phyloP scores from a whole-genome alignment of 2,888 invertebrate genomes.

The Eucera pruinosa region DNA sequence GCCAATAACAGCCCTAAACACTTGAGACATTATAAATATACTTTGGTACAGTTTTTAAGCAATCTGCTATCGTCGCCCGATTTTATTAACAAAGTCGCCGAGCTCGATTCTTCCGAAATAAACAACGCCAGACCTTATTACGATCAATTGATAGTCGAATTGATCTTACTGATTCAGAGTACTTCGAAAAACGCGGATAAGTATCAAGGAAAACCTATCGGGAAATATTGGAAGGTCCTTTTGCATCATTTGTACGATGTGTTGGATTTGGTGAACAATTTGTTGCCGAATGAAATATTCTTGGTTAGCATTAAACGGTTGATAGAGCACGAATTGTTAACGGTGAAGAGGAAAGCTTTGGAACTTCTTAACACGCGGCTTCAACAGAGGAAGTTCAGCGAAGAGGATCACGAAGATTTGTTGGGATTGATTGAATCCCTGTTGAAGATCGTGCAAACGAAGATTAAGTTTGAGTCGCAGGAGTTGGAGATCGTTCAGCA shows the following conservation, averaged over 20 bases:
- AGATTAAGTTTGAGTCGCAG: conserved; percentile 84
- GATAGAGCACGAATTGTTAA: conserved; percentile 88
- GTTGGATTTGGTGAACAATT: conserved; percentile 89
- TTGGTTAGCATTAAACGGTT: conserved; percentile 91
- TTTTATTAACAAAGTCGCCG: conserved; percentile 89
- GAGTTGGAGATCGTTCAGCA: conserved; percentile 91
- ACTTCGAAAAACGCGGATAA: conserved; percentile 88
- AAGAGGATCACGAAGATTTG: conserved; percentile 85
- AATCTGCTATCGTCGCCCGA: conserved; percentile 88
- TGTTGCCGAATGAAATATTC: conserved; percentile 92
- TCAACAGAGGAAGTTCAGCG: conserved; percentile 88
- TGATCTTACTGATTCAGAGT: conserved; percentile 88
- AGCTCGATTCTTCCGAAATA: conserved; percentile 85
- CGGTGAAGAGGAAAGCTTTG: conserved; percentile 92
- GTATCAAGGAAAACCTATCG: conserved; percentile 86
- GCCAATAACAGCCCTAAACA: conserved; percentile 89
- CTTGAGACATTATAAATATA: conserved; percentile 93
- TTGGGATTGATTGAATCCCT: conserved; percentile 87
- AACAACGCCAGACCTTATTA: conserved; percentile 87
- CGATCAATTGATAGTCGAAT: conserved; percentile 89
- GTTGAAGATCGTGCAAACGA: conserved; percentile 86
- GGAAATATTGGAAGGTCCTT: conserved; percentile 93
- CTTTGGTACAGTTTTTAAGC: conserved; percentile 90
- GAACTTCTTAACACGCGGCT: conserved; percentile 94
- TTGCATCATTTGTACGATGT: conserved; percentile 90